Evolutionary conservation across 2,888 invertebrate genomes (phyloP).

Genomic region (Gastracanthus pulcherrimus): DNA sequence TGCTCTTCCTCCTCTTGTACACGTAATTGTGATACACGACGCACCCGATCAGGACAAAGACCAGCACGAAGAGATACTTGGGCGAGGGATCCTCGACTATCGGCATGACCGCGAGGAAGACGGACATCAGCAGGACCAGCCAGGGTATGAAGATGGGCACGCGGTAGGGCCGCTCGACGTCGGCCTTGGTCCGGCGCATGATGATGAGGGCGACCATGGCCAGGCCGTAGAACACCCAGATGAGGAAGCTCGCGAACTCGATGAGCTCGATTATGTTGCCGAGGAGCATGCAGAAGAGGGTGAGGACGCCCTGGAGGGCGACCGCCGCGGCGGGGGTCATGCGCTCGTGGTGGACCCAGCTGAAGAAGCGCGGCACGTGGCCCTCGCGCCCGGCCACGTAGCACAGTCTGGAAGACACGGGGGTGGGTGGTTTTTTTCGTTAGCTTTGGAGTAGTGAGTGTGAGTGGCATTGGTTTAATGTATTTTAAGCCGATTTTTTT

Average conservation of each 20-base stretch:
- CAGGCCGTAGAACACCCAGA: conserved; percentile 92
- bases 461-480: too few relatives aligned
- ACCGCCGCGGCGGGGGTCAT: conserved; percentile 91
- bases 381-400: conserved; percentile 90
- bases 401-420: conserved; percentile 88
- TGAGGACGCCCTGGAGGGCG: conserved; percentile 86
- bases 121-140: conserved; percentile 84
- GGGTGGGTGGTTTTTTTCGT: neutral
- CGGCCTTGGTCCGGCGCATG: conserved; percentile 84
- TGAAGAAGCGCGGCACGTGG: conserved; percentile 88
- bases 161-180: conserved; percentile 85
- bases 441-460: neutral
- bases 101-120: conserved; percentile 87
- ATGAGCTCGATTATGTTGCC: conserved; percentile 88
- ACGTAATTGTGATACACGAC: conserved; percentile 87
- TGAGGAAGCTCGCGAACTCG: conserved; percentile 91
- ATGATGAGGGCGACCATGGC: conserved; percentile 89
- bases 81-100: conserved; percentile 87
- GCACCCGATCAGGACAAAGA: conserved; percentile 85
- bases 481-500: too few relatives aligned
- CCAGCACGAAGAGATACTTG: conserved; percentile 87
- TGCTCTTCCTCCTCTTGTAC: conserved; percentile 83
- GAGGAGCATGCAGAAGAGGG: conserved; percentile 84
- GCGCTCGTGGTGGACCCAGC: conserved; percentile 86
- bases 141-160: conserved; percentile 87